A percentile compares a stretch with the other conserved stretches of the same genome.
These are phyloP conservation scores for Tribolium freemani DNA, from an alignment of 2,888 invertebrate species.

Conservation along the genomic window DNA sequence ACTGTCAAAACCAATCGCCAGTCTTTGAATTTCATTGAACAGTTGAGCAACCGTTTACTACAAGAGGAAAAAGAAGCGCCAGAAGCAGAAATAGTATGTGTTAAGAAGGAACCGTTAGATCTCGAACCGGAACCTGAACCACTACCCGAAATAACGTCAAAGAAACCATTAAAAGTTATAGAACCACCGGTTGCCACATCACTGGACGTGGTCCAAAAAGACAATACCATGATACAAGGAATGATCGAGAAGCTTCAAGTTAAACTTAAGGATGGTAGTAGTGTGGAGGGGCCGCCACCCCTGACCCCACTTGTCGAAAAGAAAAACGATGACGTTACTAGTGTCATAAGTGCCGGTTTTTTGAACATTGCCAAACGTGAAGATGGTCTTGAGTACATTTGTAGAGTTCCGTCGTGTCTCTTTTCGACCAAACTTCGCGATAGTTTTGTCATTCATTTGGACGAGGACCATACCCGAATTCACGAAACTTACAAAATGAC, in stretches of 20 bases:
- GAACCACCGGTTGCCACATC: slow-evolving; percentile 1
- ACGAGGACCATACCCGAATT: slow-evolving; percentile 55
- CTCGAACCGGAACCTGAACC: slow-evolving; percentile 29
- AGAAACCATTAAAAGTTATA: slow-evolving; percentile 42
- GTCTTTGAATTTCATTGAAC: slow-evolving; percentile 59
- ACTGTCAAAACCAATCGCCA: slow-evolving; percentile 58
- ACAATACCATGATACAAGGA: slow-evolving; percentile 43
- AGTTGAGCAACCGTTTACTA: slow-evolving; percentile 56
- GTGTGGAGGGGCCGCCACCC: slow-evolving; percentile 49
- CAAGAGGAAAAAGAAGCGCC: slow-evolving; percentile 41
- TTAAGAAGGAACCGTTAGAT: slow-evolving; percentile 35
- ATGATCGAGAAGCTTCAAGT: slow-evolving; percentile 54
- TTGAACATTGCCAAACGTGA: slow-evolving; percentile 50
- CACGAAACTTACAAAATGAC: slow-evolving; percentile 35
- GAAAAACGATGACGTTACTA: slow-evolving; percentile 12
- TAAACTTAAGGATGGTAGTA: slow-evolving; percentile 47
- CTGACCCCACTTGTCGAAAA: slow-evolving; percentile 43
- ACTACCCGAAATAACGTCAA: slow-evolving; percentile 28
- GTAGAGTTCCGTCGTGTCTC: slow-evolving; percentile 59
- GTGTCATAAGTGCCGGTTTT: slow-evolving; percentile 49
- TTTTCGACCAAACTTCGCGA: slow-evolving; percentile 57
- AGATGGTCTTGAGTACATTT: slow-evolving; percentile 56
- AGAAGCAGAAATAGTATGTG: slow-evolving; percentile 1
- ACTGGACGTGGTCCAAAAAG: slow-evolving; percentile 21
- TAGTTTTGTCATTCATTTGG: slow-evolving; percentile 61